A percentile compares a stretch with the other conserved stretches of the same genome.
Conservation (phyloP, 2,888 invertebrate species). For the Icerya purchasi region DNA sequence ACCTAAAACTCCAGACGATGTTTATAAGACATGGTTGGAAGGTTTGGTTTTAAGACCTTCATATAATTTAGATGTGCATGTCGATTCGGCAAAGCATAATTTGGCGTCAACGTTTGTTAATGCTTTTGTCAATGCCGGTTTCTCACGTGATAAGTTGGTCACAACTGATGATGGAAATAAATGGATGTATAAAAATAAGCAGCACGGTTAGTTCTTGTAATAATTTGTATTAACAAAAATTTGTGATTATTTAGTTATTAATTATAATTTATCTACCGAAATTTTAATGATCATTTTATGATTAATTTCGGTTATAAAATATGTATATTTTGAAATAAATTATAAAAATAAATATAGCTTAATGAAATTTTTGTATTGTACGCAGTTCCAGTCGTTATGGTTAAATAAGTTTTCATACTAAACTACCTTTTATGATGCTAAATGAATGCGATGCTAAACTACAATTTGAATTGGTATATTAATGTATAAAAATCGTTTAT, state of each 20-base stretch:
- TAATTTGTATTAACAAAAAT: too few species aligned
- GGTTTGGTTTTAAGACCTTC: slow-evolving; percentile 21
- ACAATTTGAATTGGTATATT: too few species aligned
- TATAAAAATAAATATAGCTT: not conserved
- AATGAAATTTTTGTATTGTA: not conserved
- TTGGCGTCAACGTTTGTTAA: slow-evolving; percentile 95
- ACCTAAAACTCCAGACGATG: slow-evolving; percentile 95
- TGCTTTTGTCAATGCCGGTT: slow-evolving; percentile 95
- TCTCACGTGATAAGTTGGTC: slow-evolving; percentile 84
- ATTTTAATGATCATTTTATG: too few species aligned
- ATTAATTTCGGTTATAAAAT: too few species aligned
- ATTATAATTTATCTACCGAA: too few species aligned
- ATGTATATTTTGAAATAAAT: not conserved
- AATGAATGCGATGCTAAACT: too few species aligned
- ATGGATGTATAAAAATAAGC: slow-evolving; percentile 94
- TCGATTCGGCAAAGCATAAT: slow-evolving; percentile 91
- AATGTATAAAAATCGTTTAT: too few species aligned
- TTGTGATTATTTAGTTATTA: too few species aligned
- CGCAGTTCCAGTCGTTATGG: too few species aligned
- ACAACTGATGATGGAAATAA: slow-evolving; percentile 62
- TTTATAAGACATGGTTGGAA: slow-evolving; percentile 94
- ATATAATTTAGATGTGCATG: slow-evolving; percentile 27
- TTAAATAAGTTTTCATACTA: too few species aligned
- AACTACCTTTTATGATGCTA: too few species aligned
- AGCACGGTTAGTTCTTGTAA: slow-evolving; percentile 37